Evolutionary conservation across 2,797 vertebrate species (phyloP).

Genomic region (Hemibagrus guttatus): DNA sequence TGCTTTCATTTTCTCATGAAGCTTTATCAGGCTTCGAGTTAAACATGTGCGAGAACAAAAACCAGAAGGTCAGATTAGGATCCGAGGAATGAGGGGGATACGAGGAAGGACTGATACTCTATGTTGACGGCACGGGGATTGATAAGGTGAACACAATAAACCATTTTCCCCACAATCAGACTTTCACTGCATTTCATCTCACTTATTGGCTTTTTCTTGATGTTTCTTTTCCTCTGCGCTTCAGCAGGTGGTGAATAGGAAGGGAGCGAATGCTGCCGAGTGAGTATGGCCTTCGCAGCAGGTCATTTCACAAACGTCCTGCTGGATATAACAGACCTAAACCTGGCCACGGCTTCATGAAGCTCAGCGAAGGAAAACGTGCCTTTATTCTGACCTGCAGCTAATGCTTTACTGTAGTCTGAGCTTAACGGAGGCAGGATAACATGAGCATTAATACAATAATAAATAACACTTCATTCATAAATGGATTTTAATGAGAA

Average conservation of each 20-base stretch:
- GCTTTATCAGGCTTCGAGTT: slow-evolving; percentile 49
- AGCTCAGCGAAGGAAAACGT: background rate
- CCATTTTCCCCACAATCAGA: background rate
- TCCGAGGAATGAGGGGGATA: too few species aligned
- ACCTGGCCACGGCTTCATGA: slow-evolving; percentile 6
- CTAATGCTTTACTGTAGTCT: background rate
- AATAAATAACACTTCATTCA: background rate
- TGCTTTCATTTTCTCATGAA: slow-evolving; percentile 55
- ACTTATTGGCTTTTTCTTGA: background rate
- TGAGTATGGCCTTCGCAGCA: slow-evolving; percentile 52
- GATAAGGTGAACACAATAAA: background rate
- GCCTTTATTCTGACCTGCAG: background rate
- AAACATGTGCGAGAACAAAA: background rate
- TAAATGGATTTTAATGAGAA: background rate
- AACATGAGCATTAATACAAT: background rate
- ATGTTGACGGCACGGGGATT: background rate
- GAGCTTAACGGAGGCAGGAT: background rate
- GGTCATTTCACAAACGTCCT: slow-evolving; percentile 15
- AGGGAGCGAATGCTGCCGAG: slow-evolving; percentile 44
- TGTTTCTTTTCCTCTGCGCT: slow-evolving; percentile 47
- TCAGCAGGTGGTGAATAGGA: slow-evolving; percentile 54
- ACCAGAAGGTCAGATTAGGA: slow-evolving; percentile 12
- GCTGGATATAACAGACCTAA: slow-evolving; percentile 27
- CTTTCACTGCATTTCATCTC: background rate
- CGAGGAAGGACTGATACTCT: background rate